Conservation (phyloP, 2,888 invertebrate species). For the Tipula lateralis region DNA sequence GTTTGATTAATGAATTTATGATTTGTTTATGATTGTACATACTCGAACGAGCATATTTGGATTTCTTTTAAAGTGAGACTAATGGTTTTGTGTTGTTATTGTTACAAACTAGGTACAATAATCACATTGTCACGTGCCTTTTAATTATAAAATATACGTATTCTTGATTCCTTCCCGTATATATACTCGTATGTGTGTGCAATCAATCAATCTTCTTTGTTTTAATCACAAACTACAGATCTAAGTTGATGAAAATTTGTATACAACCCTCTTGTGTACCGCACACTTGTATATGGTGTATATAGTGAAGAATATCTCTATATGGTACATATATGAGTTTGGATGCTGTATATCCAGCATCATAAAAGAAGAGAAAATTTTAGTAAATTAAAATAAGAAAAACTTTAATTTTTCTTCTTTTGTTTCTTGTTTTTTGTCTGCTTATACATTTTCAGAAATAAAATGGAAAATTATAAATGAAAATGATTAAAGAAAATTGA, state of each 20-base stretch:
- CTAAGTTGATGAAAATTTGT: conserved; percentile 19
- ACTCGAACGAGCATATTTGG: background rate
- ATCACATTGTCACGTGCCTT: conserved; percentile 24
- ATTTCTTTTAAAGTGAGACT: background rate
- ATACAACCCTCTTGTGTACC: background rate
- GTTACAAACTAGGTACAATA: conserved; percentile 11
- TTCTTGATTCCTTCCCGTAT: background rate
- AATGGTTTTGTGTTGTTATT: background rate
- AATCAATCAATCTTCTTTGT: background rate
- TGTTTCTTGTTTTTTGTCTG: background rate
- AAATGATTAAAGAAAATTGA: conserved; percentile 29
- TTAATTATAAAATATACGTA: background rate
- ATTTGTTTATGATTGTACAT: background rate
- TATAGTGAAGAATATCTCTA: background rate
- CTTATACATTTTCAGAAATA: background rate
- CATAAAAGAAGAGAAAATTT: background rate
- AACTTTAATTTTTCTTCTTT: background rate
- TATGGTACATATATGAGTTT: background rate
- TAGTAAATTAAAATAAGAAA: conserved; percentile 11
- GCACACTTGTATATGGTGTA: background rate
- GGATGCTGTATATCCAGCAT: background rate
- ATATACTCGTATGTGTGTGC: no score
- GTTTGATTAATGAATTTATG: conserved; percentile 20
- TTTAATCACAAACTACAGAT: background rate
- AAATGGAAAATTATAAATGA: conserved; percentile 25